Evolutionary conservation across 2,113 vertebrate genomes (phyloP).

Genomic region (Raja brachyura): DNA sequence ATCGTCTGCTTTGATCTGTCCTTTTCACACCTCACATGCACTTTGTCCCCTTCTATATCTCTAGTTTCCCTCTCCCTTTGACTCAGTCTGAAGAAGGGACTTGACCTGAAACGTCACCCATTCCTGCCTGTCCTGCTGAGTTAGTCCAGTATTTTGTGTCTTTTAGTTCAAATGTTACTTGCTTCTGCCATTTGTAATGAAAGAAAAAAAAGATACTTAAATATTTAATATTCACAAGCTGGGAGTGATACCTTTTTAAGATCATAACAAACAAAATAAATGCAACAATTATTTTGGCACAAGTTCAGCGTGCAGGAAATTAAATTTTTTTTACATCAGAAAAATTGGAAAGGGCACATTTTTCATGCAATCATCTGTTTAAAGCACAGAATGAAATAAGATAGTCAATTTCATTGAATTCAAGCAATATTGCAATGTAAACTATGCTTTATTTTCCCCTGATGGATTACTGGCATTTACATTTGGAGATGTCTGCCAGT

Average conservation of each 20-base stretch:
- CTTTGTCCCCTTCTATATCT: no score
- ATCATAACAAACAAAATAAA: neutral
- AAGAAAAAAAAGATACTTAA: neutral
- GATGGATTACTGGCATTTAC: conserved; percentile 24
- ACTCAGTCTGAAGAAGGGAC: no score
- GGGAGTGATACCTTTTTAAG: neutral
- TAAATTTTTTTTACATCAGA: neutral
- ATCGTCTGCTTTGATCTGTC: no score
- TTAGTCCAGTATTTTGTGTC: no score
- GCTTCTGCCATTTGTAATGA: neutral
- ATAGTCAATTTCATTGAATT: conserved; percentile 22
- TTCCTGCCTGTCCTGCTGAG: no score
- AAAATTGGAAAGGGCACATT: neutral
- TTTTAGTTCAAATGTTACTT: neutral
- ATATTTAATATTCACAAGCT: neutral
- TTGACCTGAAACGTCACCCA: no score
- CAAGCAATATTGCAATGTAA: conserved; percentile 3
- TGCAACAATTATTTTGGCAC: neutral
- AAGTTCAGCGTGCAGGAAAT: no score
- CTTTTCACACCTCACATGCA: no score
- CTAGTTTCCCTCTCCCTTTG: no score
- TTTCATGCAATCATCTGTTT: neutral
- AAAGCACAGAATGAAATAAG: neutral
- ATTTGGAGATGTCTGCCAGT: conserved; percentile 25
- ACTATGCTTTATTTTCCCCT: conserved; percentile 24